Conservation (phyloP, 2,797 vertebrate genomes). For the Rachycentron canadum region DNA sequence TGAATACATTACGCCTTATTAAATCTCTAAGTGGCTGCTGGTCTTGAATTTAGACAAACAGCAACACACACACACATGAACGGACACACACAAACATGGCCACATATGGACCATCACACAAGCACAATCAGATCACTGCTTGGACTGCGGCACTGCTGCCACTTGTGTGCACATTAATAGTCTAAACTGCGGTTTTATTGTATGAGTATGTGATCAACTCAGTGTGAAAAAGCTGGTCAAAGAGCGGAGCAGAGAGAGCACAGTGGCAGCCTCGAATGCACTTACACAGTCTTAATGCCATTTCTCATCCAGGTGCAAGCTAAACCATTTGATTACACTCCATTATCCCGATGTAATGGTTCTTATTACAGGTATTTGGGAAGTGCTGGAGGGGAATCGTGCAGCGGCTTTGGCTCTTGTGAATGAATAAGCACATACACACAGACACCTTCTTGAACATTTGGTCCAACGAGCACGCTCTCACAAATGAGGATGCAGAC, state of each 20-base stretch:
- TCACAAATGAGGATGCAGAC: slow-evolving; percentile 15
- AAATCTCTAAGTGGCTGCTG: slow-evolving; percentile 46
- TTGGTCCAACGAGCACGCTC: not conserved
- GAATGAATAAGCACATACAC: slow-evolving; percentile 7
- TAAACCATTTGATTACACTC: slow-evolving; percentile 57
- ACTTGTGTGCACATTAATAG: slow-evolving; percentile 23
- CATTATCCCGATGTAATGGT: slow-evolving; percentile 58
- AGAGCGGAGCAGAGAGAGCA: slow-evolving; percentile 14
- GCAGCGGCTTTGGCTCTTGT: slow-evolving; percentile 20
- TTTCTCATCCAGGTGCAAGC: slow-evolving; percentile 57
- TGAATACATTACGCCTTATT: slow-evolving; percentile 68
- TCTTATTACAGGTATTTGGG: slow-evolving; percentile 48
- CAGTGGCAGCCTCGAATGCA: slow-evolving; percentile 13
- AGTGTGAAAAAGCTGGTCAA: slow-evolving; percentile 12
- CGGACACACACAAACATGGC: not conserved
- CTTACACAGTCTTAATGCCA: slow-evolving; percentile 46
- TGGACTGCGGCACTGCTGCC: slow-evolving; percentile 1
- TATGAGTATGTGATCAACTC: not conserved
- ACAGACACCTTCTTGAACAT: slow-evolving; percentile 23
- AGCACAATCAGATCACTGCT: not conserved
- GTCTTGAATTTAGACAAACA: slow-evolving; percentile 27
- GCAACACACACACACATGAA: slow-evolving; percentile 3
- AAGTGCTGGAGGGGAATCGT: slow-evolving; percentile 12
- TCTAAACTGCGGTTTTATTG: slow-evolving; percentile 10
- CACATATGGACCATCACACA: not conserved